phyloP scores from a whole-genome alignment of 2,888 invertebrate genomes.

The Rhagophthalmus giganteus region DNA sequence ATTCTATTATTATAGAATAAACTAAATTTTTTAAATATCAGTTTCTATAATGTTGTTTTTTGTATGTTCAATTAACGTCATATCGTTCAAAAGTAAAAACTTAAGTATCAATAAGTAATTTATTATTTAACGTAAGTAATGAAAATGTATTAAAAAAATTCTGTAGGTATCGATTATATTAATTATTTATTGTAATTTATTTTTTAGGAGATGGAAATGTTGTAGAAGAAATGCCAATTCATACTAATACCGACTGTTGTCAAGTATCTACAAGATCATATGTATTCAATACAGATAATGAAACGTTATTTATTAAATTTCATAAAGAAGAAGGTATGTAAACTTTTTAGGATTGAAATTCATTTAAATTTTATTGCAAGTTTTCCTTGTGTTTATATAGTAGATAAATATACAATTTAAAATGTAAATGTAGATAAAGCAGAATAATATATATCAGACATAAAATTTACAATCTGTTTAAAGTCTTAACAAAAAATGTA shows the following conservation, averaged over 20 bases:
- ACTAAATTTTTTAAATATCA: too few relatives aligned
- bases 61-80: too few relatives aligned
- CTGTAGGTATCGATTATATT: background rate
- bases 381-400: background rate
- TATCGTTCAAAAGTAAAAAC: too few relatives aligned
- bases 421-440: background rate
- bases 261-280: conserved; percentile 70
- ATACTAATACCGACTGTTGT: conserved; percentile 71
- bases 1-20: too few relatives aligned
- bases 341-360: background rate
- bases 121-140: too few relatives aligned
- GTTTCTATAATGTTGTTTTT: too few relatives aligned
- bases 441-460: background rate
- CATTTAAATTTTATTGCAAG: too few relatives aligned
- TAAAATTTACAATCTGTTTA: too few relatives aligned
- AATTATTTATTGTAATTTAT: background rate
- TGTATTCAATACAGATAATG: conserved; percentile 72
- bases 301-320: conserved; percentile 73
- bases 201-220: conserved; percentile 42
- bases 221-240: conserved; percentile 71
- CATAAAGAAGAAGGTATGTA: conserved; percentile 60
- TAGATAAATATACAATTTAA: background rate
- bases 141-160: background rate
- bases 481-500: too few relatives aligned
- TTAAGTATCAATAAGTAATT: too few relatives aligned